These are phyloP conservation scores for Apamea epomidion DNA, from an alignment of 2,888 invertebrate genomes.

Conservation along the genomic window DNA sequence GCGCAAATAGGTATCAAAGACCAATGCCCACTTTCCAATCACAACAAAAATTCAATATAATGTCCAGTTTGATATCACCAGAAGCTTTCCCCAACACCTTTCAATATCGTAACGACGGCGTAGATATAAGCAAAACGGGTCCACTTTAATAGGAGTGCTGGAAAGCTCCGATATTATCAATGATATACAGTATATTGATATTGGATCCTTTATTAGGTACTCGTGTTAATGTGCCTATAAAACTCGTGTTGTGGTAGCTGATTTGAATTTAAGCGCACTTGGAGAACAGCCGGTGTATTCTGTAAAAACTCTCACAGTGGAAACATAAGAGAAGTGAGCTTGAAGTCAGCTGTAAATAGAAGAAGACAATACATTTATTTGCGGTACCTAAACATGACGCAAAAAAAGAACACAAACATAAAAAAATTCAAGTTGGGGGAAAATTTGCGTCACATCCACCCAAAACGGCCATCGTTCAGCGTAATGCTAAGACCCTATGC, in stretches of 20 bases:
- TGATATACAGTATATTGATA: slow-evolving; percentile 19
- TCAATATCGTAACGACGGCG: slow-evolving; percentile 17
- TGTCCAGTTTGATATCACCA: slow-evolving; percentile 3
- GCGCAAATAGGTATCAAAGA: background rate
- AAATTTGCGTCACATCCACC: no score
- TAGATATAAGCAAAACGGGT: slow-evolving; percentile 15
- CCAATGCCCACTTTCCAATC: background rate
- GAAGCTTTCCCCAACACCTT: slow-evolving; percentile 34
- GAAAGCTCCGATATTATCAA: slow-evolving; percentile 40
- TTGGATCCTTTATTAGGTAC: slow-evolving; percentile 22
- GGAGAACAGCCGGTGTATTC: background rate
- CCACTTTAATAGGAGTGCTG: background rate
- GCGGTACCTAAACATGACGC: no score
- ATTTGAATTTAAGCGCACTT: slow-evolving; percentile 25
- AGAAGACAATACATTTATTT: no score
- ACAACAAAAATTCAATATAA: slow-evolving; percentile 2
- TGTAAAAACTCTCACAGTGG: no score
- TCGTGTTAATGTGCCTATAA: slow-evolving; percentile 9
- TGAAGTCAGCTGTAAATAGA: no score
- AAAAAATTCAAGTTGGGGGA: no score
- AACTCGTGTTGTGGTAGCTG: slow-evolving; percentile 11
- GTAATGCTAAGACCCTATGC: no score
- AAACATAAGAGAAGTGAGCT: no score
- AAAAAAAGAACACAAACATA: no score
- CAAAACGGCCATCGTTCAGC: no score